A percentile compares a stretch with the other conserved stretches of the same genome.
Conservation (phyloP, 2,113 vertebrate species). For the Psettodes erumei region DNA sequence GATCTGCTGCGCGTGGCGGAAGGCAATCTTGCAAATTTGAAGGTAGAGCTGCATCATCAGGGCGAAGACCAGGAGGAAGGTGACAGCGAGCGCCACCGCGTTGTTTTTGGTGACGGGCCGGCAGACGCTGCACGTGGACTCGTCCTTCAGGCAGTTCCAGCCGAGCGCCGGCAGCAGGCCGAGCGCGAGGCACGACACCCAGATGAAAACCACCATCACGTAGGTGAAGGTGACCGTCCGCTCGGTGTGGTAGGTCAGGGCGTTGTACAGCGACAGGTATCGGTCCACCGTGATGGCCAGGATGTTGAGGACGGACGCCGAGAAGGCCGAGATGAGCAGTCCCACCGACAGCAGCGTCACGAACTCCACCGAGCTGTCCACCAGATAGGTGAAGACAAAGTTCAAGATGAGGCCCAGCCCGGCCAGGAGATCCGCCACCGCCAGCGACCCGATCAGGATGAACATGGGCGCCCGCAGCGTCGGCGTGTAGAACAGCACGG, state of each 20-base stretch:
- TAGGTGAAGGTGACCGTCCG: constrained; percentile 89
- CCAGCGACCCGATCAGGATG: constrained; percentile 90
- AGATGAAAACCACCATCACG: constrained; percentile 86
- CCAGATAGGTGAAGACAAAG: constrained; percentile 88
- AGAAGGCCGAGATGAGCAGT: constrained; percentile 89
- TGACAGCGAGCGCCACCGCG: constrained; percentile 88
- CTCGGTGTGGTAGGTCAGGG: constrained; percentile 93
- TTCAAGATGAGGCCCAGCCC: constrained; percentile 90
- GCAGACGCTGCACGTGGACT: constrained; percentile 88
- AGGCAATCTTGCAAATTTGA: constrained; percentile 93
- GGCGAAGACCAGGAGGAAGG: constrained; percentile 91
- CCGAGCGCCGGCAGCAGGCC: constrained; percentile 89
- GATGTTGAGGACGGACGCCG: constrained; percentile 90
- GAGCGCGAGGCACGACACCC: constrained; percentile 84
- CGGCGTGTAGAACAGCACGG: constrained; percentile 90
- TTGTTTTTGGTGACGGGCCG: constrained; percentile 90
- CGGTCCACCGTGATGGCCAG: constrained; percentile 94
- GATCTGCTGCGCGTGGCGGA: constrained; percentile 94
- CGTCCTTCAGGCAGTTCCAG: constrained; percentile 91
- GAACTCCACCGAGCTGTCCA: constrained; percentile 81
- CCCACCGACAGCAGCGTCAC: constrained; percentile 86
- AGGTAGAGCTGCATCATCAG: constrained; percentile 94
- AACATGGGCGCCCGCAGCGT: constrained; percentile 89
- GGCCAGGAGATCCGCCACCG: constrained; percentile 89
- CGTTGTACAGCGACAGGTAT: constrained; percentile 92